A percentile compares a stretch with the other conserved stretches of the same genome.
Conservation (phyloP, 2,797 vertebrate genomes). For the Danionella dracula region DNA sequence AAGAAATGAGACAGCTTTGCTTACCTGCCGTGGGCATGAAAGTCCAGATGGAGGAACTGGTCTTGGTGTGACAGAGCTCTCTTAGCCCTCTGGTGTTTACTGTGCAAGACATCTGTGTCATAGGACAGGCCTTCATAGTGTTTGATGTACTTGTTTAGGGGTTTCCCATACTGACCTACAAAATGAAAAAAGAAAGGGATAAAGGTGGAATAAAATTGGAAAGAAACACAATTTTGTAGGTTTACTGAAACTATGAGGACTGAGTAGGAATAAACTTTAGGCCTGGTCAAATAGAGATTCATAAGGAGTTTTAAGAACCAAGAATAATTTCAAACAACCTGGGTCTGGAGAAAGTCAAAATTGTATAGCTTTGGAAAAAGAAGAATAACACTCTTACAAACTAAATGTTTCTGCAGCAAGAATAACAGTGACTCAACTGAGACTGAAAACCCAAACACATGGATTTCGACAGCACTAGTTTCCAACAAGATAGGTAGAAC, state of each 20-base stretch:
- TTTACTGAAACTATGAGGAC: background rate
- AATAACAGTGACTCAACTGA: too few species aligned
- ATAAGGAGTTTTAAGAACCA: too few species aligned
- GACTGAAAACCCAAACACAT: too few species aligned
- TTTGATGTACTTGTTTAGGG: constrained; percentile 85
- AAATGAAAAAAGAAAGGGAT: background rate
- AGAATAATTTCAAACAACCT: too few species aligned
- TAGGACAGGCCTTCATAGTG: constrained; percentile 97
- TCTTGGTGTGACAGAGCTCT: constrained; percentile 83
- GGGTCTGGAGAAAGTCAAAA: too few species aligned
- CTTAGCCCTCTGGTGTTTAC: constrained; percentile 94
- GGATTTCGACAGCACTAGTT: too few species aligned
- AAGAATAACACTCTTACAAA: too few species aligned
- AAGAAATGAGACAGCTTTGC: constrained; percentile 41
- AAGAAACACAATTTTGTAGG: background rate
- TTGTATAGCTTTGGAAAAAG: too few species aligned
- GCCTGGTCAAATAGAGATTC: too few species aligned
- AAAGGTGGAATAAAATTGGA: background rate
- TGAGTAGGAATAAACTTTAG: background rate
- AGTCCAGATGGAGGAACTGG: constrained; percentile 82
- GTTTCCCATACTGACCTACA: constrained; percentile 83
- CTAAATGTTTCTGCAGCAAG: too few species aligned
- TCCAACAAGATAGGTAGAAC: too few species aligned
- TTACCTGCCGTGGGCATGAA: constrained; percentile 94
- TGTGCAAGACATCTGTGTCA: constrained; percentile 82